Evolutionary conservation across 1,140 invertebrate genomes (phyloP).

Genomic region (Ylistrum balloti): DNA sequence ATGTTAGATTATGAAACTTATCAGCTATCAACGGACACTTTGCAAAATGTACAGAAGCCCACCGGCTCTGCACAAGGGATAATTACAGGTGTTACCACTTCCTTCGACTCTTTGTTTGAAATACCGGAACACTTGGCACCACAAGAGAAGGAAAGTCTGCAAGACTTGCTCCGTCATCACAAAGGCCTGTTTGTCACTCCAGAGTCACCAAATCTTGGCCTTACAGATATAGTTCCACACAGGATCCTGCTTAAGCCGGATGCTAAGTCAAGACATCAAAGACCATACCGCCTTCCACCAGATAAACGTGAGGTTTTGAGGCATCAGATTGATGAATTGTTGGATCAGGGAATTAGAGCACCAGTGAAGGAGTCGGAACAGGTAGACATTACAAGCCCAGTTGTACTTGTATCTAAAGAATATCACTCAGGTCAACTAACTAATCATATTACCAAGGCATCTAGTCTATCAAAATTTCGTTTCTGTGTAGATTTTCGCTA

Average conservation of each 20-base stretch:
- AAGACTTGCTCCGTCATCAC: neutral
- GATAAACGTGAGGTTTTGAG: no score
- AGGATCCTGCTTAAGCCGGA: no score
- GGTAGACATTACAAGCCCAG: no score
- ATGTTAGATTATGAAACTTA: neutral
- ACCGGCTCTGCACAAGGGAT: neutral
- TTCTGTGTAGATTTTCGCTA: no score
- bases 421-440: no score
- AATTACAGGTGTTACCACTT: neutral
- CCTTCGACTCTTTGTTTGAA: neutral
- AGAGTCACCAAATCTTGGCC: neutral
- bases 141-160: neutral
- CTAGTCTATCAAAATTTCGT: no score
- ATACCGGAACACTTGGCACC: neutral
- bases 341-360: conserved; percentile 44
- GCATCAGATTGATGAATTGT: conserved; percentile 49
- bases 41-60: no score
- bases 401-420: no score
- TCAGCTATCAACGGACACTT: neutral
- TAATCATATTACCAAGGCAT: no score
- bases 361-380: neutral
- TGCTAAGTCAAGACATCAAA: no score
- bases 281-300: no score
- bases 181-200: conserved; percentile 37
- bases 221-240: conserved; percentile 45